Evolutionary conservation across 1,140 invertebrate genomes (phyloP).

Genomic region (Lordiphosa collinella): DNA sequence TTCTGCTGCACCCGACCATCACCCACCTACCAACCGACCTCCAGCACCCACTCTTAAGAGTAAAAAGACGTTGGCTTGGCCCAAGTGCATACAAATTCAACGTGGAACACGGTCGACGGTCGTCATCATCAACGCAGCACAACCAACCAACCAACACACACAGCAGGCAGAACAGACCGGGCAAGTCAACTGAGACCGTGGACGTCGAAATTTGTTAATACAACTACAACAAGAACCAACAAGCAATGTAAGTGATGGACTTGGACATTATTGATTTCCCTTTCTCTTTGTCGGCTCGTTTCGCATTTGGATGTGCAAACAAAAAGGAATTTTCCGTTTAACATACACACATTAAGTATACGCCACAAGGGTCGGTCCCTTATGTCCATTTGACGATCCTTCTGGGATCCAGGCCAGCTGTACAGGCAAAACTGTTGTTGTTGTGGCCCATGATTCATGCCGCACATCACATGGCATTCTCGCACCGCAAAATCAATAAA

Average conservation of each 20-base stretch:
- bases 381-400: constrained; percentile 7
- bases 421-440: not conserved
- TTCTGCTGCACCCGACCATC: constrained; percentile 57
- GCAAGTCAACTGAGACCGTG: constrained; percentile 5
- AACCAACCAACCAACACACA: not conserved
- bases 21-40: constrained; percentile 8
- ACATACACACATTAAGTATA: constrained; percentile 37
- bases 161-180: not conserved
- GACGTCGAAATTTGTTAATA: constrained; percentile 32
- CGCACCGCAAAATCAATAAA: constrained; percentile 68
- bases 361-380: constrained; percentile 11
- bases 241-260: constrained; percentile 58
- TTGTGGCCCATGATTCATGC: constrained; percentile 8
- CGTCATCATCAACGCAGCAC: constrained; percentile 33
- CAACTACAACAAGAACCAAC: constrained; percentile 27
- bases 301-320: constrained; percentile 19
- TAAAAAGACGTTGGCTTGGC: constrained; percentile 36
- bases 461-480: constrained; percentile 58
- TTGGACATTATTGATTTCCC: constrained; percentile 65
- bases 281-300: constrained; percentile 25
- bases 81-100: constrained; percentile 52
- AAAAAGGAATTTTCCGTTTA: constrained; percentile 14
- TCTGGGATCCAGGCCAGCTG: constrained; percentile 16
- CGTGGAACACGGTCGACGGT: constrained; percentile 14
- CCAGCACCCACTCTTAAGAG: constrained; percentile 26